Evolutionary conservation across 64 coral and sea anemone genomes (phyloP), one percentile per base, ranked within the genome.

Genomic region (Pocillopora damicornis): DNA sequence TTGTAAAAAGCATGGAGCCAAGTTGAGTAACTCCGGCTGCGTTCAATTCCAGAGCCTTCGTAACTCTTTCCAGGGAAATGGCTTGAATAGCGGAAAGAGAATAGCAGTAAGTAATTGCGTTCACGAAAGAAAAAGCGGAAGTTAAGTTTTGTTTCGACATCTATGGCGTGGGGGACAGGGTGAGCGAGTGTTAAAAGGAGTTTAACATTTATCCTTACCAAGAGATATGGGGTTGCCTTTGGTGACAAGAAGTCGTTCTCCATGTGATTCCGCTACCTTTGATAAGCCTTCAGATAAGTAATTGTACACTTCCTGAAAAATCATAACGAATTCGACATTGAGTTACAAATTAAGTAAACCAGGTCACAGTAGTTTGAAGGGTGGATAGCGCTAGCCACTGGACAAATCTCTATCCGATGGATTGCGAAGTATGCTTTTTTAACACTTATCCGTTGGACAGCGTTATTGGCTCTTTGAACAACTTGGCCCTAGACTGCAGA

Each of bases 191-290:
- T 1, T 81, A 16, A 2, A 61, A 61, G n/a, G 58, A 22, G 15
- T 61, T 9, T 2, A 16, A 56, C 2, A 1, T 13, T 73, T 23
- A 3, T 18, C 34, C 81, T 59, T 95, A 98, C 97, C 97, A 66
- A 99, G 79, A 13, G 97, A 99, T 42, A 99, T 99, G 10, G 97
- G 97, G 56, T 99, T 99, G 25, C 95, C 88, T 81, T 93, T 99
- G 4, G 93, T 99, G 35, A 84, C 93, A 4, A 99, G 86, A 13
- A 99, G 69, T 42, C 88, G 87, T 59, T 99, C 93, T 17, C 97
- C 93, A 86, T 99, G 93, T 75, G 74, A 37, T 56, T 36, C 58
- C 17, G 97, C 97, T 18, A 95, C 86, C 35, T 75, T 89, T 16
- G 90, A 83, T 26, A 99, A 76, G 65, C 97, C 97, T 51, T 99